phyloP scores from a whole-genome alignment of 2,888 invertebrate genomes.

The Meganola albula region DNA sequence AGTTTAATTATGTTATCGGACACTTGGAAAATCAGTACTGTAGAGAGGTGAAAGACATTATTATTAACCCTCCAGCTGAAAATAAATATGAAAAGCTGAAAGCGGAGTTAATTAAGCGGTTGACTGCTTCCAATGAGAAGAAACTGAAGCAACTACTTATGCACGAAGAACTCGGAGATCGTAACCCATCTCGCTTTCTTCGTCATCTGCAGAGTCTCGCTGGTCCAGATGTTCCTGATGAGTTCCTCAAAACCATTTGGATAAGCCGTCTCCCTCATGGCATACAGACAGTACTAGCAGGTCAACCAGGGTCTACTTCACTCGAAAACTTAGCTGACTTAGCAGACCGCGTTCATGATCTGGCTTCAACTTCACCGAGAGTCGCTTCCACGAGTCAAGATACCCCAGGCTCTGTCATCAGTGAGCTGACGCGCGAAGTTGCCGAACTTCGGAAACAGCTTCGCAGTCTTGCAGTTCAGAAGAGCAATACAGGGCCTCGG shows the following conservation, averaged over 20 bases:
- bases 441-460: too few species aligned
- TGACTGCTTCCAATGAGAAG: slow-evolving; percentile 3
- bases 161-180: slow-evolving; percentile 5
- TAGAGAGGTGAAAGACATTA: neutral
- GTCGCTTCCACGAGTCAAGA: too few species aligned
- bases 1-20: neutral
- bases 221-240: neutral
- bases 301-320: slow-evolving; percentile 1
- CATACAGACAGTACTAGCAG: slow-evolving; percentile 4
- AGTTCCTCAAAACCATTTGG: neutral
- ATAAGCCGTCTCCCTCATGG: slow-evolving; percentile 4
- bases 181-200: slow-evolving; percentile 4
- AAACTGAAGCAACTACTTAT: slow-evolving; percentile 4
- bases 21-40: neutral
- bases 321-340: slow-evolving; percentile 4
- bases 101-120: neutral
- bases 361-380: slow-evolving; percentile 1
- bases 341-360: slow-evolving; percentile 8
- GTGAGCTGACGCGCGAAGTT: too few species aligned
- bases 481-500: too few species aligned
- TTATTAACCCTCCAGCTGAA: neutral
- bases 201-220: slow-evolving; percentile 1
- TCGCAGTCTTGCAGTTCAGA: too few species aligned
- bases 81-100: slow-evolving; percentile 5
- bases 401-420: too few species aligned